Evolutionary conservation across 2,113 vertebrate genomes (phyloP).

Genomic region (Talpa occidentalis): DNA sequence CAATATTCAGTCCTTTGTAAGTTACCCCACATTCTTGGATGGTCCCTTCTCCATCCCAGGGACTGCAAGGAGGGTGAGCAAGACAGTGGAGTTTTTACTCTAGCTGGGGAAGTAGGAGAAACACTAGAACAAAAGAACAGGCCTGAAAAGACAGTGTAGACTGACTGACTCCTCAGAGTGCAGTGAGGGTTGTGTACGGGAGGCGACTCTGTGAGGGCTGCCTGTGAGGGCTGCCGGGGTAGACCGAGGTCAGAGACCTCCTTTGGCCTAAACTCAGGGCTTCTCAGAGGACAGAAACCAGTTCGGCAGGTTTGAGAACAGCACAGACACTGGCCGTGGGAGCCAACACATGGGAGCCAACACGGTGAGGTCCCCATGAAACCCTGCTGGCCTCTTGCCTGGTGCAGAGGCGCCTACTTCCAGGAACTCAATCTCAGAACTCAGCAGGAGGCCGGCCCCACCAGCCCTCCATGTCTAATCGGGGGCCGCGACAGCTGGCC

Average conservation of each 20-base stretch:
- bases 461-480: slow-evolving; percentile 11
- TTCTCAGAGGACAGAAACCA: background rate
- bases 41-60: background rate
- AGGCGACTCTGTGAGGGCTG: background rate
- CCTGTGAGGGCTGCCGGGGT: no score
- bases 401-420: background rate
- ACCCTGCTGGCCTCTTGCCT: background rate
- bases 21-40: background rate
- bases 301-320: background rate
- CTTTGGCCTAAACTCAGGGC: background rate
- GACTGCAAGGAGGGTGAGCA: background rate
- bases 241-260: background rate
- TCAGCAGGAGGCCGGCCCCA: background rate
- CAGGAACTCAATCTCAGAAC: slow-evolving; percentile 1
- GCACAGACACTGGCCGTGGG: background rate
- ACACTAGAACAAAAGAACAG: background rate
- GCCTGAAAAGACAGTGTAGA: background rate
- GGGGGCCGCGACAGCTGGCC: background rate
- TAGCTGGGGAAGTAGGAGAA: background rate
- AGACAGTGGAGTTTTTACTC: background rate
- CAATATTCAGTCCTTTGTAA: background rate
- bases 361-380: background rate
- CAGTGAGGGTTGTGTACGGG: background rate
- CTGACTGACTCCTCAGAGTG: background rate
- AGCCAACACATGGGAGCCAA: background rate